A percentile compares a stretch with the other conserved stretches of the same genome.
phyloP scores from a whole-genome alignment of 2,113 vertebrate species.

The Hyla sarda region DNA sequence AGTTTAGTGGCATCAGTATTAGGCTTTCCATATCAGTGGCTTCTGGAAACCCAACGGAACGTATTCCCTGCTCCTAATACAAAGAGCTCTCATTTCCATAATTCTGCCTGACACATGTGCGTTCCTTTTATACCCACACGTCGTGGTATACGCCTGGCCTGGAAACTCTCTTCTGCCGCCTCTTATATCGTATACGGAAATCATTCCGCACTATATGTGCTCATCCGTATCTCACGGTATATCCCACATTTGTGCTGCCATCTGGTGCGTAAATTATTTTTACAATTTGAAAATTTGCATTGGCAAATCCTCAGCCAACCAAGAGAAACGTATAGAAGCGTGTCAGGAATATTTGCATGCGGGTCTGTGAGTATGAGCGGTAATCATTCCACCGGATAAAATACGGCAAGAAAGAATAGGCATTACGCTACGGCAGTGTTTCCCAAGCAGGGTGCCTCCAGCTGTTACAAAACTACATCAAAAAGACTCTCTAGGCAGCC shows the following conservation, averaged over 20 bases:
- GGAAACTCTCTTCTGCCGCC: background rate
- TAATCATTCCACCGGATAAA: too few species aligned
- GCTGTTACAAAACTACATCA: too few species aligned
- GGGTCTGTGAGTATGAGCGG: too few species aligned
- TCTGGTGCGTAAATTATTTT: too few species aligned
- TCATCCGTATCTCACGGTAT: background rate
- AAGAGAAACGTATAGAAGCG: too few species aligned
- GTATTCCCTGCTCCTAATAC: constrained; percentile 9
- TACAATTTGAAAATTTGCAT: too few species aligned
- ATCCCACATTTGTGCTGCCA: background rate
- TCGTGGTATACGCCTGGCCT: background rate
- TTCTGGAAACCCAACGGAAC: background rate
- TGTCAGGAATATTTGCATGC: too few species aligned
- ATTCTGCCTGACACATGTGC: constrained; percentile 1
- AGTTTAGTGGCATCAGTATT: background rate
- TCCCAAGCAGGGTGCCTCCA: too few species aligned
- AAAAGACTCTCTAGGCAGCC: too few species aligned
- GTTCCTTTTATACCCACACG: background rate
- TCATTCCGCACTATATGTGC: background rate
- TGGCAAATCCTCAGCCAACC: too few species aligned
- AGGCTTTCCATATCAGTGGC: background rate
- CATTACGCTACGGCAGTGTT: too few species aligned
- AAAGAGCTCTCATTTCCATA: constrained; percentile 12
- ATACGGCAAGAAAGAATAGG: too few species aligned
- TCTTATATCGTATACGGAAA: background rate